Evolutionary conservation across 2,888 invertebrate genomes (phyloP).

Genomic region (Creontiades dilutus): DNA sequence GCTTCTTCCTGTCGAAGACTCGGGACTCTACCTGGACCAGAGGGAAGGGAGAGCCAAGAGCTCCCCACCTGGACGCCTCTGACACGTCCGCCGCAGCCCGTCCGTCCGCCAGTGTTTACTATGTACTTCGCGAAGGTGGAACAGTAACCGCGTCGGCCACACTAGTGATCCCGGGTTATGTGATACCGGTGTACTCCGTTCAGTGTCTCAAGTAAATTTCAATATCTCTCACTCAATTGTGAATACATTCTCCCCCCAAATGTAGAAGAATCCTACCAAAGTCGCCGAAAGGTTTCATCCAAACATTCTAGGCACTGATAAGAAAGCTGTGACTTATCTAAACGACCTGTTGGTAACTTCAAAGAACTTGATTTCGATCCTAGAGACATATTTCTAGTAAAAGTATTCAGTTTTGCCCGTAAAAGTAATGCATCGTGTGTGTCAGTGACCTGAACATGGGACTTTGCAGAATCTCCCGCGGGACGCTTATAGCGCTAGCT

Average conservation of each 20-base stretch:
- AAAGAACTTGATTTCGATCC: background rate
- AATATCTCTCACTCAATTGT: background rate
- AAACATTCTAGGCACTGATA: background rate
- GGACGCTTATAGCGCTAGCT: conserved; percentile 64
- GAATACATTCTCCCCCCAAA: background rate
- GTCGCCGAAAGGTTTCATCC: background rate
- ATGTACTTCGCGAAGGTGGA: conserved; percentile 53
- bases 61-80: conserved; percentile 41
- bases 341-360: background rate
- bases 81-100: background rate
- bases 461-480: conserved; percentile 64
- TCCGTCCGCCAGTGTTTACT: conserved; percentile 64
- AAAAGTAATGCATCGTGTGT: conserved; percentile 68
- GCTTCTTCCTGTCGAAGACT: background rate
- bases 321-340: background rate
- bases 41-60: background rate
- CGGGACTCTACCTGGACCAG: background rate
- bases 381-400: background rate
- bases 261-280: background rate
- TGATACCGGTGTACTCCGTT: conserved; percentile 22
- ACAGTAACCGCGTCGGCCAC: conserved; percentile 23
- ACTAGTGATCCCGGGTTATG: conserved; percentile 50
- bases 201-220: background rate
- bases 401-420: background rate
- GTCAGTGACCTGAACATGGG: conserved; percentile 71